Evolutionary conservation across 1,140 invertebrate genomes (phyloP).

Genomic region (Zaprionus davidi): DNA sequence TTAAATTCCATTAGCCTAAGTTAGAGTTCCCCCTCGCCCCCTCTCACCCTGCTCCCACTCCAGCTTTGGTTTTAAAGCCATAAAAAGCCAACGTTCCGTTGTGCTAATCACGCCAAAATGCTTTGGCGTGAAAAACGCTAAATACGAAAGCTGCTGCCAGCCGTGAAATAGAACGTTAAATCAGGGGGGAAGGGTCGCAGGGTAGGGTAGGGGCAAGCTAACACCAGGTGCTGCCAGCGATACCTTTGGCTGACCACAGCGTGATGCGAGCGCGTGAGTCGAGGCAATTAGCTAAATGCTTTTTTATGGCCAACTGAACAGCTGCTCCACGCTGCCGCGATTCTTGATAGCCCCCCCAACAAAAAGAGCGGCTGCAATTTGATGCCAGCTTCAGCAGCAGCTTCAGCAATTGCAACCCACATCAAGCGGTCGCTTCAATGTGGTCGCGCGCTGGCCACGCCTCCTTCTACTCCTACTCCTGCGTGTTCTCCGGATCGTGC

Average conservation of each 20-base stretch:
- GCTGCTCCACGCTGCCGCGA: conserved; percentile 21
- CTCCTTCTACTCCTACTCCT: neutral
- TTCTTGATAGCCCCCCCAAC: conserved; percentile 23
- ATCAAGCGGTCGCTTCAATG: conserved; percentile 50
- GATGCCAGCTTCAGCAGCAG: conserved; percentile 44
- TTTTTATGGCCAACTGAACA: conserved; percentile 63
- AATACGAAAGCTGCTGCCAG: conserved; percentile 21
- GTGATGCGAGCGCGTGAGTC: conserved; percentile 6
- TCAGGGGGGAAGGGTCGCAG: neutral
- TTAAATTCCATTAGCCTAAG: neutral
- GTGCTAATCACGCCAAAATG: conserved; percentile 43
- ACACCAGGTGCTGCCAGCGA: conserved; percentile 20
- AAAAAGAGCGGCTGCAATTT: conserved; percentile 67
- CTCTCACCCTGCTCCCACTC: neutral
- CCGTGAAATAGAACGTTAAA: conserved; percentile 44
- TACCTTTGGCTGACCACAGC: conserved; percentile 35
- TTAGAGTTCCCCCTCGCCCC: neutral
- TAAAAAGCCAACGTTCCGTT: conserved; percentile 25
- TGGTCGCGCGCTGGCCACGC: neutral
- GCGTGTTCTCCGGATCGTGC: conserved; percentile 6
- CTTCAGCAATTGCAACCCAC: conserved; percentile 55
- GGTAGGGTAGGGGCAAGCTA: neutral
- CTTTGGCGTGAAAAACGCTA: conserved; percentile 6
- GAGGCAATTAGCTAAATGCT: conserved; percentile 77
- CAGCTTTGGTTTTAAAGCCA: too few relatives aligned